These are phyloP conservation scores for Drosophila differens DNA, from an alignment of 2,888 invertebrate genomes.

Conservation along the genomic window DNA sequence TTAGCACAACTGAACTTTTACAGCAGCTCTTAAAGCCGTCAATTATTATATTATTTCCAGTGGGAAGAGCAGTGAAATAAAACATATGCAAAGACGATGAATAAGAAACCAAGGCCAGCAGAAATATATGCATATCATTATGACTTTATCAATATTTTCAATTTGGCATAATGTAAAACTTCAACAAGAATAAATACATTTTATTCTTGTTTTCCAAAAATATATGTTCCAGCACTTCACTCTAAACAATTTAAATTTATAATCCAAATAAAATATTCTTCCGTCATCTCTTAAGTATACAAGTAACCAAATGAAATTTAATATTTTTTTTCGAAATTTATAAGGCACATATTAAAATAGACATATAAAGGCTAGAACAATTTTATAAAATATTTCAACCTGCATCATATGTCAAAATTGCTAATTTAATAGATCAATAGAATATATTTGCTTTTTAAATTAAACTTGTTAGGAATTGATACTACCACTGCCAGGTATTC, in stretches of 20 bases:
- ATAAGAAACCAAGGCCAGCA: background rate
- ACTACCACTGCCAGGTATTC: too few relatives aligned
- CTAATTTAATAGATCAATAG: background rate
- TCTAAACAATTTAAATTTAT: background rate
- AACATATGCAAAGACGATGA: constrained; percentile 2
- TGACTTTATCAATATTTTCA: constrained; percentile 35
- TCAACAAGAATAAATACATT: background rate
- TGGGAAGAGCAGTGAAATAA: background rate
- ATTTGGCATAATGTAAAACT: background rate
- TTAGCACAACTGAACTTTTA: constrained; percentile 60
- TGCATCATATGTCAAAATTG: background rate
- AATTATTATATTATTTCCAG: constrained; percentile 43
- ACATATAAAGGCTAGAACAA: background rate
- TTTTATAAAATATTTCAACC: background rate
- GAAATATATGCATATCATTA: constrained; percentile 11
- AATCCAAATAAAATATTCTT: background rate
- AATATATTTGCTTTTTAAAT: background rate
- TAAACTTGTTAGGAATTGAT: background rate
- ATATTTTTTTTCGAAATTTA: too few relatives aligned
- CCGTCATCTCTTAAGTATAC: background rate
- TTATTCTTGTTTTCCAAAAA: background rate
- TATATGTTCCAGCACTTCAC: too few relatives aligned
- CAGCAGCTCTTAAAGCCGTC: constrained; percentile 44
- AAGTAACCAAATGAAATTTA: background rate
- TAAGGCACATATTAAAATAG: background rate